Evolutionary conservation across 2,888 invertebrate species (phyloP).

Genomic region (Maniola hyperantus): DNA sequence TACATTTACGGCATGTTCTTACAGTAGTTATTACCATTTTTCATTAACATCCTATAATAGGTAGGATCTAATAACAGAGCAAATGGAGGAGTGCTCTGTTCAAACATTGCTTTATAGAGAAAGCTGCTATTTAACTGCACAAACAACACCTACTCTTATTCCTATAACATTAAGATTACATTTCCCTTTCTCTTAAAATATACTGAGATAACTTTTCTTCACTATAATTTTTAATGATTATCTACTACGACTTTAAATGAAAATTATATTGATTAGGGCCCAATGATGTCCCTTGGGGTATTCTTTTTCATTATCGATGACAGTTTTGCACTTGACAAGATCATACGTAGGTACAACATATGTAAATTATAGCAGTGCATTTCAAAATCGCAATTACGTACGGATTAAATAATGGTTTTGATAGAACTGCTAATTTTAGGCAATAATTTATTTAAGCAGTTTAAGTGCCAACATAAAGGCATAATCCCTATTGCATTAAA

Average conservation of each 20-base stretch:
- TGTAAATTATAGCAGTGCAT: too few relatives aligned
- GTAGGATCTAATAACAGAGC: constrained; percentile 28
- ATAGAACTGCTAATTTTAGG: too few relatives aligned
- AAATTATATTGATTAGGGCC: constrained; percentile 10
- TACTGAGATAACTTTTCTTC: constrained; percentile 17
- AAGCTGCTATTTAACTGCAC: constrained; percentile 18
- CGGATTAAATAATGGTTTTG: too few relatives aligned
- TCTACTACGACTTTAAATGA: not conserved
- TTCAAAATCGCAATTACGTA: too few relatives aligned
- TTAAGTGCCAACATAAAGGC: too few relatives aligned
- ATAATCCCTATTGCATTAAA: too few relatives aligned
- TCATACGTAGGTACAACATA: too few relatives aligned
- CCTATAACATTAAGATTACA: not conserved
- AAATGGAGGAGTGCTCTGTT: constrained; percentile 27
- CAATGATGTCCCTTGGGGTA: constrained; percentile 5
- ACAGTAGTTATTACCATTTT: constrained; percentile 18
- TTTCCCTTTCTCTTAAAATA: not conserved
- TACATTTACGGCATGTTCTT: not conserved
- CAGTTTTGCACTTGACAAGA: not conserved
- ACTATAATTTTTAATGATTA: constrained; percentile 12
- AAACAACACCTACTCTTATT: constrained; percentile 15
- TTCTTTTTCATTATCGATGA: not conserved
- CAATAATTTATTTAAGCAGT: too few relatives aligned
- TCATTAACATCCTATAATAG: constrained; percentile 25
- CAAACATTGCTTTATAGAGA: constrained; percentile 29